A percentile compares a stretch with the other conserved stretches of the same genome.
These are phyloP conservation scores for Psococerastis gibbosa DNA, from an alignment of 2,888 invertebrate genomes.

Conservation along the genomic window DNA sequence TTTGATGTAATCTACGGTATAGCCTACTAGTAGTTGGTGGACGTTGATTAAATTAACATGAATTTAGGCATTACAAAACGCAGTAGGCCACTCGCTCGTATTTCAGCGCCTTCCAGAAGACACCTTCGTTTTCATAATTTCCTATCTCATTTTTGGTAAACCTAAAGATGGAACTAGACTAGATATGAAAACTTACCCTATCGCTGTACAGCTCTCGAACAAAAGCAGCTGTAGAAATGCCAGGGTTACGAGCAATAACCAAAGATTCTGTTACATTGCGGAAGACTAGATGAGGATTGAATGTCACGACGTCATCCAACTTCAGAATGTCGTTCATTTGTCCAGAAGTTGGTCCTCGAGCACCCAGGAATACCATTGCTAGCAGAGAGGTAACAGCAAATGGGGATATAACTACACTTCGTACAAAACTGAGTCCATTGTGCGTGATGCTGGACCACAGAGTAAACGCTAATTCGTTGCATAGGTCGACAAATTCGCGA, in stretches of 20 bases:
- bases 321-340: conserved; percentile 77
- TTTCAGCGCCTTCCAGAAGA: too few species aligned
- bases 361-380: conserved; percentile 81
- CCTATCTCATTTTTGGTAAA: too few species aligned
- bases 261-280: conserved; percentile 72
- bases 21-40: too few species aligned
- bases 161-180: too few species aligned
- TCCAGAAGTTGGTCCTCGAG: conserved; percentile 68
- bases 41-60: too few species aligned
- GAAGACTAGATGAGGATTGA: conserved; percentile 73
- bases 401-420: conserved; percentile 65
- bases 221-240: conserved; percentile 61
- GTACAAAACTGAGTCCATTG: conserved; percentile 36
- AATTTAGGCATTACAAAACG: too few species aligned
- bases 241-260: conserved; percentile 42
- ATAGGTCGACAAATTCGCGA: conserved; percentile 54
- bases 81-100: too few species aligned
- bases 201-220: conserved; percentile 70
- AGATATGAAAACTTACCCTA: conserved; percentile 31
- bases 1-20: too few species aligned
- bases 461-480: conserved; percentile 68
- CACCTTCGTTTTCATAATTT: too few species aligned
- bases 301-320: conserved; percentile 73
- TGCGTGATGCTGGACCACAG: conserved; percentile 57
- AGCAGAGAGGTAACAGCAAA: conserved; percentile 69